These are phyloP conservation scores for Trypoxylon attenuatum DNA, from an alignment of 2,888 invertebrate species.

Conservation along the genomic window DNA sequence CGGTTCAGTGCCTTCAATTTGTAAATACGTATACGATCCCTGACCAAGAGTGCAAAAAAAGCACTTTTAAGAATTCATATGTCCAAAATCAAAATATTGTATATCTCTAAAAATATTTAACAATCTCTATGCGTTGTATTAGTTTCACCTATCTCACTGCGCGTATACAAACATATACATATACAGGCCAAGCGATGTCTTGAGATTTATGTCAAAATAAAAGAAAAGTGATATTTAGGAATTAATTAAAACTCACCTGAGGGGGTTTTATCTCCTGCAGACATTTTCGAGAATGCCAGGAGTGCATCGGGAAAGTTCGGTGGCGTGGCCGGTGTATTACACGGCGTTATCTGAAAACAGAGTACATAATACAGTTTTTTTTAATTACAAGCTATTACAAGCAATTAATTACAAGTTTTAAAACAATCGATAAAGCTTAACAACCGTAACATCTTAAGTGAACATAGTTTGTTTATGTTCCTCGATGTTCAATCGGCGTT, in stretches of 20 bases:
- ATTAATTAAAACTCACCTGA: slow-evolving; percentile 71
- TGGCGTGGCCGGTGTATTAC: slow-evolving; percentile 95
- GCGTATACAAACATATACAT: too few relatives aligned
- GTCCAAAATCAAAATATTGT: too few relatives aligned
- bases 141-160: too few relatives aligned
- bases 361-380: too few relatives aligned
- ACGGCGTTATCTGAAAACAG: slow-evolving; percentile 86
- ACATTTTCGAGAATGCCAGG: slow-evolving; percentile 91
- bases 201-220: too few relatives aligned
- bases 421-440: neutral
- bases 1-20: neutral
- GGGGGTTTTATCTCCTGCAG: slow-evolving; percentile 80
- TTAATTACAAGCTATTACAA: too few relatives aligned
- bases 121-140: too few relatives aligned
- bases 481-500: slow-evolving; percentile 14
- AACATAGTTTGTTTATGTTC: slow-evolving; percentile 26
- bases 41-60: neutral
- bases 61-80: too few relatives aligned
- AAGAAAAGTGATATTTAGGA: too few relatives aligned
- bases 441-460: too few relatives aligned
- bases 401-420: slow-evolving; percentile 12
- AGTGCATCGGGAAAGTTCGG: slow-evolving; percentile 95
- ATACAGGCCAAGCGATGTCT: too few relatives aligned
- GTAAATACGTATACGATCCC: neutral
- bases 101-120: too few relatives aligned